Evolutionary conservation across 1,140 invertebrate species (phyloP), one percentile per base, ranked within the genome.

Genomic region (silkworm (Bombyx mori)): DNA sequence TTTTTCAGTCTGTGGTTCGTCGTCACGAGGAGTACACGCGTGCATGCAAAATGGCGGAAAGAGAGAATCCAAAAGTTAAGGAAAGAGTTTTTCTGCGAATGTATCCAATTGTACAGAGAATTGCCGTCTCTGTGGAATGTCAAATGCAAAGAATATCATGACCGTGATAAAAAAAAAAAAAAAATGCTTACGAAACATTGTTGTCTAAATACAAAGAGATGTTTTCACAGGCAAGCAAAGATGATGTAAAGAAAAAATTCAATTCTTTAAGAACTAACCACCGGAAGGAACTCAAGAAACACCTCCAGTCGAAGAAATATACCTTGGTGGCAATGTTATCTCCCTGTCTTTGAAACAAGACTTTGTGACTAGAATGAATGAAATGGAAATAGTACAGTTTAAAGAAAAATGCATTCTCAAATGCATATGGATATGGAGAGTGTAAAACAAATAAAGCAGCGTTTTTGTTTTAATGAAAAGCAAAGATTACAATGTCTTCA

Each of bases 161-260:
- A 66, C 52, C 54, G 60, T 50, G 45, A 58, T 48, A 59, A 59
- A 58, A 67, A 67, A n/a, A n/a, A n/a, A n/a, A n/a, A n/a, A n/a
- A 57, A 54, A 43, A n/a, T n/a, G 59, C 50, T 44, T 61, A 67
- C 42, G 54, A 57, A 50, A 56, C 46, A 52, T 57, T 66, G 61
- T 46, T 61, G 35, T 45, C 50, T 44, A 63, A 66, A 42, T 67
- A 58, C 44, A 67, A n/a, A n/a, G 50, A 49, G 58, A 63, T 47
- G 57, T 67, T 57, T 59, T 59, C 61, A 10, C 12, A 63, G 8
- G 65, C 62, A 18, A 68, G 35, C 5, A 65, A 68, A 43, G 62
- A 68, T n/a, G n/a, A n/a, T 56, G 58, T 67, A 12, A 67, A 54
- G 53, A 67, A 56, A 50, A 67, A 63, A 59, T 50, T 63, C 10